These are phyloP conservation scores for Vanessa atalanta DNA, from an alignment of 1,140 invertebrate species.

Conservation along the genomic window DNA sequence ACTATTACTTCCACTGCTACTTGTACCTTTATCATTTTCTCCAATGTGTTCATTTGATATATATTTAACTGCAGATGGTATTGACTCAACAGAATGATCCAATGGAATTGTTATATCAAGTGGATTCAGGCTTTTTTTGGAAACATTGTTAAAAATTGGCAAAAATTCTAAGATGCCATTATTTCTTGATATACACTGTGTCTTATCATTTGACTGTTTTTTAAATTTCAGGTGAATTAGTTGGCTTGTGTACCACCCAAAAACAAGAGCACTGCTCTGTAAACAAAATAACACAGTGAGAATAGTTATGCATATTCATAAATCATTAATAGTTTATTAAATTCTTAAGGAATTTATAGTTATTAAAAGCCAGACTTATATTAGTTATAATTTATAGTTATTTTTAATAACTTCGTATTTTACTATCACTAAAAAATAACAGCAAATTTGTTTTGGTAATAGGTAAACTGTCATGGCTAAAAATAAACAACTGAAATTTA, in stretches of 20 bases:
- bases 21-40: conserved; percentile 38
- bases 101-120: conserved; percentile 20
- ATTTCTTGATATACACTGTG: conserved; percentile 37
- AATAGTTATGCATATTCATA: background rate
- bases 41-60: conserved; percentile 63
- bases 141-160: conserved; percentile 16
- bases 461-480: conserved; percentile 8
- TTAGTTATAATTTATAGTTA: too few relatives aligned
- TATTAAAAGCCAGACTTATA: too few relatives aligned
- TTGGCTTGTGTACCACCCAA: conserved; percentile 79
- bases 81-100: conserved; percentile 20
- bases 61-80: conserved; percentile 57
- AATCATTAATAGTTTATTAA: too few relatives aligned
- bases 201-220: conserved; percentile 43
- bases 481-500: conserved; percentile 43
- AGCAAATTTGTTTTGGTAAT: background rate
- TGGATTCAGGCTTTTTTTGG: conserved; percentile 18
- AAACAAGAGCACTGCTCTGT: conserved; percentile 76
- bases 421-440: background rate
- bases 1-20: conserved; percentile 36
- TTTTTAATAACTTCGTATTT: too few relatives aligned
- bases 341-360: too few relatives aligned
- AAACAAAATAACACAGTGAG: conserved; percentile 18
- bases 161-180: conserved; percentile 30
- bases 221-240: conserved; percentile 69